Percentiles rank a stretch among this genome's conserved stretches.
Conservation (phyloP, 2,113 vertebrate genomes). For the Hippocampus comes region DNA sequence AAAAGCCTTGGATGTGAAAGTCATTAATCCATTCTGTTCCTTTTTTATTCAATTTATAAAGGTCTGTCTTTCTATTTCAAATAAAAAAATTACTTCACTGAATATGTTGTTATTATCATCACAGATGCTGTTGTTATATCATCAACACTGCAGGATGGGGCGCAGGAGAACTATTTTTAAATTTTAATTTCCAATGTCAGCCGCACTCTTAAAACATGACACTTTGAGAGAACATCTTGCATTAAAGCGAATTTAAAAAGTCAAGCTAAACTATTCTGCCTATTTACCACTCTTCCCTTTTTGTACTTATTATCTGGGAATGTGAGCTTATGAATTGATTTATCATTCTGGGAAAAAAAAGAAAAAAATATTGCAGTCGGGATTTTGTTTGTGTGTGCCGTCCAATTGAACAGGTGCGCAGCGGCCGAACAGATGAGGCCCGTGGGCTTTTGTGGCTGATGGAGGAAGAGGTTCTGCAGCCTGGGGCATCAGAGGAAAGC, state of each 20-base stretch:
- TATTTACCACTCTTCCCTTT: slow-evolving; percentile 5
- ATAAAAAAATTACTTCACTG: slow-evolving; percentile 26
- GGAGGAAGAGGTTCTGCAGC: slow-evolving; percentile 89
- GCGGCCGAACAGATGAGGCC: slow-evolving; percentile 82
- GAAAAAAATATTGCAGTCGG: background rate
- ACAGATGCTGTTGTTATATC: slow-evolving; percentile 10
- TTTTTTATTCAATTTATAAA: background rate
- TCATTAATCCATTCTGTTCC: background rate
- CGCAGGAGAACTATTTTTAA: slow-evolving; percentile 26
- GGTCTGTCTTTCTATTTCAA: slow-evolving; percentile 35
- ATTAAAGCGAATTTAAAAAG: slow-evolving; percentile 3
- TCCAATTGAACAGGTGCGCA: slow-evolving; percentile 75
- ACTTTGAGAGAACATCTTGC: slow-evolving; percentile 4
- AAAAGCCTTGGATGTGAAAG: too few relatives aligned
- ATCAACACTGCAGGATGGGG: slow-evolving; percentile 25
- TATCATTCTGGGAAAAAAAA: background rate
- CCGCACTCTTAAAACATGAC: background rate
- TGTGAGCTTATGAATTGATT: slow-evolving; percentile 2
- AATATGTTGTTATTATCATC: slow-evolving; percentile 1
- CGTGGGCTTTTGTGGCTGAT: slow-evolving; percentile 92
- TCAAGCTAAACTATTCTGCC: slow-evolving; percentile 8
- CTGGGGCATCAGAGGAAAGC: slow-evolving; percentile 80
- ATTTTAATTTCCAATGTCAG: slow-evolving; percentile 28
- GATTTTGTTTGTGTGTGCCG: background rate
- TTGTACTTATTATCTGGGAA: background rate